Evolutionary conservation across 2,797 vertebrate genomes (phyloP).

Genomic region (Crocidura indochinensis): DNA sequence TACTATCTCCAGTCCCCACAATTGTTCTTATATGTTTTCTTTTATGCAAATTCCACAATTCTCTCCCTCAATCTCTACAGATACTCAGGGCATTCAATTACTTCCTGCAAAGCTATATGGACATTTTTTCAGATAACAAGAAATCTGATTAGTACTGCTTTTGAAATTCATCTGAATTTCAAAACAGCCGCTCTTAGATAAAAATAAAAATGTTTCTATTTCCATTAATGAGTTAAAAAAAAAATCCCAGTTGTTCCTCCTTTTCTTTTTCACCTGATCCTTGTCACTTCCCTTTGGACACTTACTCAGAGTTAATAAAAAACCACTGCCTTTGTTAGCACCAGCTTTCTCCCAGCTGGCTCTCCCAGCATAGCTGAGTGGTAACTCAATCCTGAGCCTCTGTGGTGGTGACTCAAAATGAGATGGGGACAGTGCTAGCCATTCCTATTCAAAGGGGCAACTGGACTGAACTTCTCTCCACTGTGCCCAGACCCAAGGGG

Average conservation of each 20-base stretch:
- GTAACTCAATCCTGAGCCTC: constrained; percentile 23
- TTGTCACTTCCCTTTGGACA: constrained; percentile 59
- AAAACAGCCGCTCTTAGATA: constrained; percentile 34
- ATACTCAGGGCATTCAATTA: constrained; percentile 17
- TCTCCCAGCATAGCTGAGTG: not conserved
- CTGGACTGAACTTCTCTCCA: not conserved
- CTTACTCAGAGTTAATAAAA: constrained; percentile 62
- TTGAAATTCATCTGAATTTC: constrained; percentile 51
- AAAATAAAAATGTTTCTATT: not conserved
- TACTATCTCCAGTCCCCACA: no score
- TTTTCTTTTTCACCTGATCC: constrained; percentile 72
- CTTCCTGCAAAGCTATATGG: not conserved
- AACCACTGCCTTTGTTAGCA: constrained; percentile 21
- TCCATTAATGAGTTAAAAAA: constrained; percentile 65
- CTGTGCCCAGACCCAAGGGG: not conserved
- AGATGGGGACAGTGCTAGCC: not conserved
- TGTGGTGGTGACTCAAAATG: constrained; percentile 25
- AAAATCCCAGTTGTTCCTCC: constrained; percentile 49
- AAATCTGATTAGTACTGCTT: constrained; percentile 54
- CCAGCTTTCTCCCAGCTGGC: not conserved
- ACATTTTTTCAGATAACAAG: constrained; percentile 45
- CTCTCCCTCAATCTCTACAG: constrained; percentile 20
- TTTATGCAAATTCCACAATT: not conserved
- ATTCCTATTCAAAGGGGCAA: not conserved
- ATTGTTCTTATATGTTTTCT: not conserved